Percentiles rank a stretch among this genome's conserved stretches.
Conservation (phyloP, 2,797 vertebrate species). For the Graptemys geographica region DNA sequence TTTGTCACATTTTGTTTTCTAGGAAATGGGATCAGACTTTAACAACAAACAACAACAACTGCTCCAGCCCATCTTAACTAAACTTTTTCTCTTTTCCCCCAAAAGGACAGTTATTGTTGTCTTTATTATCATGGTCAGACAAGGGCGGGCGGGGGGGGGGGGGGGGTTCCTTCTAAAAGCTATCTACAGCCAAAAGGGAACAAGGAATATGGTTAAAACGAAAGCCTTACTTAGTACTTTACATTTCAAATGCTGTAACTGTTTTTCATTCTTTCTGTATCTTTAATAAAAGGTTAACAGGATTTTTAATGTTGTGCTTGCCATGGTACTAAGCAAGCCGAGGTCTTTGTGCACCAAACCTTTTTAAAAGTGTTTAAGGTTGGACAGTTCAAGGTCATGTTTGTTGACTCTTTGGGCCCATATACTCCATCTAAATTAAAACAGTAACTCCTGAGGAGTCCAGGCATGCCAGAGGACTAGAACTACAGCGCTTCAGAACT, state of each 20-base stretch:
- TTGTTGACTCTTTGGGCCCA: neutral
- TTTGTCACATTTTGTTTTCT: neutral
- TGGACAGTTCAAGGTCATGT: neutral
- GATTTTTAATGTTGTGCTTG: neutral
- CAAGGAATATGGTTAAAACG: neutral
- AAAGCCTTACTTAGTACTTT: neutral
- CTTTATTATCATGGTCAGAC: neutral
- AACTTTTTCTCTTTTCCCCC: neutral
- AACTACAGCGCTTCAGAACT: neutral
- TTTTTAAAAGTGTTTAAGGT: neutral
- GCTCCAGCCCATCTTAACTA: neutral
- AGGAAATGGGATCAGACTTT: neutral
- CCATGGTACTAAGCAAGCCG: neutral
- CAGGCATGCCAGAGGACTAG: fast-evolving
- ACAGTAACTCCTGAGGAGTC: neutral
- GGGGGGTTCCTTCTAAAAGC: neutral
- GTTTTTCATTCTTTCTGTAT: neutral
- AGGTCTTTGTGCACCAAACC: neutral
- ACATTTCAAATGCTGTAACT: neutral
- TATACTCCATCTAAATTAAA: neutral
- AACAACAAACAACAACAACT: neutral
- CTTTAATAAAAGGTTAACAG: neutral
- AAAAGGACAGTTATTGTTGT: neutral
- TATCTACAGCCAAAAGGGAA: neutral
- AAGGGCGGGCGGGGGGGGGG: fast-evolving